phyloP scores from a whole-genome alignment of 2,113 vertebrate species.

The Rhinichthys klamathensis region DNA sequence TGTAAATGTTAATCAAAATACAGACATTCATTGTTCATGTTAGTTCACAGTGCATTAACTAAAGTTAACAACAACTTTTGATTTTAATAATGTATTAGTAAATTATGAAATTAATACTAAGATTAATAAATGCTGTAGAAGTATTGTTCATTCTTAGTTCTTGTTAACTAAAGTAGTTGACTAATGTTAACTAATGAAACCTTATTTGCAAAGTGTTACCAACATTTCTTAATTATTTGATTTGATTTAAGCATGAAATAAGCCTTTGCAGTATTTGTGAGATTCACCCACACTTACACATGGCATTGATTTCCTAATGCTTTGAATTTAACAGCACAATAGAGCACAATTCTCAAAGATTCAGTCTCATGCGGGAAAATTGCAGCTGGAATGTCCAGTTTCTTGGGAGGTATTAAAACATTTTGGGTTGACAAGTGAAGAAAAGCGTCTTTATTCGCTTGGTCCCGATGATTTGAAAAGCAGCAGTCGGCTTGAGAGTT shows the following conservation, averaged over 20 bases:
- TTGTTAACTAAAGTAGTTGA: no score
- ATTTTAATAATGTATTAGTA: no score
- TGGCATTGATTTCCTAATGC: neutral
- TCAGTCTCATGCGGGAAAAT: neutral
- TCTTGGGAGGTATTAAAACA: neutral
- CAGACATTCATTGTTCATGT: no score
- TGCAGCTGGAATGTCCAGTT: neutral
- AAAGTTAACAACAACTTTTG: no score
- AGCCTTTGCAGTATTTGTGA: neutral
- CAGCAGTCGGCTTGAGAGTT: slow-evolving; percentile 32
- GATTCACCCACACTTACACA: neutral
- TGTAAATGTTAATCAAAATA: no score
- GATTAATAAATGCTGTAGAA: no score
- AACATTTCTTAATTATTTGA: neutral
- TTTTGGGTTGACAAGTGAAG: slow-evolving; percentile 16
- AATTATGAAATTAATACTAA: no score
- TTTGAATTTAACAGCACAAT: slow-evolving; percentile 7
- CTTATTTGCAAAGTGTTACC: no score
- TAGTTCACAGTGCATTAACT: no score
- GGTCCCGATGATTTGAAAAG: slow-evolving; percentile 29
- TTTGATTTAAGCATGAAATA: slow-evolving; percentile 11
- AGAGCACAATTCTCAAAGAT: neutral
- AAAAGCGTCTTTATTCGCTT: slow-evolving; percentile 19
- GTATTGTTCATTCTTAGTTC: no score
- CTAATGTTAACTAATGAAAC: no score